phyloP scores from a whole-genome alignment of 2,888 invertebrate genomes.

The Nesidiocoris tenuis region DNA sequence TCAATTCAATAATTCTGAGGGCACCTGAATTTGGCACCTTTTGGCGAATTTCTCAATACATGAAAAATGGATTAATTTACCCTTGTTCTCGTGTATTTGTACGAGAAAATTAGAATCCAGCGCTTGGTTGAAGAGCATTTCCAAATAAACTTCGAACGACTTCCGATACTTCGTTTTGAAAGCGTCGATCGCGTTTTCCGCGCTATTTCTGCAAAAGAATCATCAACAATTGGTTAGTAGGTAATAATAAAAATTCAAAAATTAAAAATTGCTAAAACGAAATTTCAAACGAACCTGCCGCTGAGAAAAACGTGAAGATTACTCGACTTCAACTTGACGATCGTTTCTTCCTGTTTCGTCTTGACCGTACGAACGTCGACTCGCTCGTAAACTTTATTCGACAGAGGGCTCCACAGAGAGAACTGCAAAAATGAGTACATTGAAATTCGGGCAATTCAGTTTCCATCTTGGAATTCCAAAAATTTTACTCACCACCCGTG shows the following conservation, averaged over 20 bases:
- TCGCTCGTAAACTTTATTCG: conserved; percentile 75
- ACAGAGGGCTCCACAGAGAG: conserved; percentile 81
- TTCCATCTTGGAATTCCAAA: too few relatives aligned
- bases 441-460: background rate
- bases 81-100: conserved; percentile 86
- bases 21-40: too few relatives aligned
- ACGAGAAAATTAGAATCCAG: conserved; percentile 84
- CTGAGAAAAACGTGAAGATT: conserved; percentile 20
- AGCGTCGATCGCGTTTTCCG: background rate
- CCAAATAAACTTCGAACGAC: conserved; percentile 88
- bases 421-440: conserved; percentile 61
- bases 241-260: background rate
- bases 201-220: conserved; percentile 17
- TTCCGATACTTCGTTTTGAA: conserved; percentile 57
- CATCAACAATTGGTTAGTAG: background rate
- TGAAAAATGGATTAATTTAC: too few relatives aligned
- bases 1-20: background rate
- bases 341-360: conserved; percentile 73
- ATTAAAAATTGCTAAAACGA: background rate
- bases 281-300: conserved; percentile 23
- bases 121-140: conserved; percentile 86
- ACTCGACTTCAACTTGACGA: conserved; percentile 69
- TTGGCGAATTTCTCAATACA: too few relatives aligned
- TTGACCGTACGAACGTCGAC: conserved; percentile 74
- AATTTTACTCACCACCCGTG: conserved; percentile 73